Evolutionary conservation across 2,888 invertebrate species (phyloP), one percentile per base, ranked within the genome.

Genomic region (Stenichneumon culpator): DNA sequence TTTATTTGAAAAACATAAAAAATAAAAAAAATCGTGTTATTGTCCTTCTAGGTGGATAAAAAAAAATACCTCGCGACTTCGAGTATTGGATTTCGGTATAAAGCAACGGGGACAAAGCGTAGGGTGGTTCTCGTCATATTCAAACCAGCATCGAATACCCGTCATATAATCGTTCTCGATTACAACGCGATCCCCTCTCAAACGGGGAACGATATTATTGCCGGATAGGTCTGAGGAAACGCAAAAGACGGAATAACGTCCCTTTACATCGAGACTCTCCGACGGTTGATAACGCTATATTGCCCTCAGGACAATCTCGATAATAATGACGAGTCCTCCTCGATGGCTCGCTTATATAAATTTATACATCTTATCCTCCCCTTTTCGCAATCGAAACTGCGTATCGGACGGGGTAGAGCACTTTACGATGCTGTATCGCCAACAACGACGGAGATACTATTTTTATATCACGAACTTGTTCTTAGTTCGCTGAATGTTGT

Each of bases 101-200:
- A 54, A 7, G 39, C 11, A 19, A 25, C 19, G 28, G 16, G 25
- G 39, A 57, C 67, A 65, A 67, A 77, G 50, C 7, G 36, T 28
- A 28, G n/a, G 25, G 22, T 22, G 2, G 28, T 22, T 47, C 28
- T 28, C 39, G 44, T n/a, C n/a, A 77, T 44, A 57, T 57, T 65
- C 7, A 25, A 25, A 54, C 2, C 77, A 16, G 22, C 36, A 25
- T 39, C 54, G 52, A 9, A 50, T 47, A 78, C 25, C 36, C 36
- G 39, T 69, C 39, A 39, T 67, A 28, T 70, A 74, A 83, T 79
- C 60, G 25, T 69, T 79, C 52, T 73, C 79, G 73, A 78, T 79
- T 50, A 83, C 36, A 39, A 19, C 44, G 22, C 69, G 36, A 83
- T 74, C 70, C 70, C 65, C 28, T 54, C 28, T 63, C 72, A 19